Evolutionary conservation across 2,797 vertebrate genomes (phyloP).

Genomic region (Poecilia wingei): DNA sequence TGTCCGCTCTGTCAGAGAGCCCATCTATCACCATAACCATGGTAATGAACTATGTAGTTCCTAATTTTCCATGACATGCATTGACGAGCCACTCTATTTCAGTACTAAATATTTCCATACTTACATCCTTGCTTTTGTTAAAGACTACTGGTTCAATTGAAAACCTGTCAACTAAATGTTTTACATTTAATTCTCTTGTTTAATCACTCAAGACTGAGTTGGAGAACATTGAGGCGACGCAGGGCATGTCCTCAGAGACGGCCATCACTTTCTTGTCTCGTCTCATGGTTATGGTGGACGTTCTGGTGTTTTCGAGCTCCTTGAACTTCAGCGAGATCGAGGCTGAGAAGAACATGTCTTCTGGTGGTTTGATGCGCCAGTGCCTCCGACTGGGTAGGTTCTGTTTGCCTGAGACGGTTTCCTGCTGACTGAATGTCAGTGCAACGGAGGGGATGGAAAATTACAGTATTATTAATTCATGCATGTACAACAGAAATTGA

Average conservation of each 20-base stretch:
- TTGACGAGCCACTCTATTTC: background rate
- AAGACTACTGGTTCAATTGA: background rate
- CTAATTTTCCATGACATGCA: conserved; percentile 2
- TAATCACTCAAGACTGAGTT: conserved; percentile 86
- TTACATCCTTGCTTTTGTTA: conserved; percentile 2
- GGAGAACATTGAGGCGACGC: conserved; percentile 95
- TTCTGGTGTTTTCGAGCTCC: conserved; percentile 96
- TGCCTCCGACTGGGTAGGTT: conserved; percentile 90
- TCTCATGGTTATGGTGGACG: conserved; percentile 98
- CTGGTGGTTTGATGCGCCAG: conserved; percentile 97
- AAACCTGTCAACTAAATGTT: background rate
- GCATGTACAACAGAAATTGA: conserved; percentile 21
- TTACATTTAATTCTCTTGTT: conserved; percentile 13
- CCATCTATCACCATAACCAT: background rate
- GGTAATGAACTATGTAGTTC: background rate
- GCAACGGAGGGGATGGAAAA: conserved; percentile 12
- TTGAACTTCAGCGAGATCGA: conserved; percentile 99
- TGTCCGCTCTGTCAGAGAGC: background rate
- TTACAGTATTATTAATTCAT: conserved; percentile 11
- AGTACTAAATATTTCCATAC: conserved; percentile 5
- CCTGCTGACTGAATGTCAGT: conserved; percentile 11
- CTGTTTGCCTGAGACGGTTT: conserved; percentile 6
- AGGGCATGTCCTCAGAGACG: conserved; percentile 97
- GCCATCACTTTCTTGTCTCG: conserved; percentile 96
- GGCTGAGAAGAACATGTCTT: conserved; percentile 99